Evolutionary conservation across 2,113 vertebrate species (phyloP).

Genomic region (Rhodinocichla rosea): DNA sequence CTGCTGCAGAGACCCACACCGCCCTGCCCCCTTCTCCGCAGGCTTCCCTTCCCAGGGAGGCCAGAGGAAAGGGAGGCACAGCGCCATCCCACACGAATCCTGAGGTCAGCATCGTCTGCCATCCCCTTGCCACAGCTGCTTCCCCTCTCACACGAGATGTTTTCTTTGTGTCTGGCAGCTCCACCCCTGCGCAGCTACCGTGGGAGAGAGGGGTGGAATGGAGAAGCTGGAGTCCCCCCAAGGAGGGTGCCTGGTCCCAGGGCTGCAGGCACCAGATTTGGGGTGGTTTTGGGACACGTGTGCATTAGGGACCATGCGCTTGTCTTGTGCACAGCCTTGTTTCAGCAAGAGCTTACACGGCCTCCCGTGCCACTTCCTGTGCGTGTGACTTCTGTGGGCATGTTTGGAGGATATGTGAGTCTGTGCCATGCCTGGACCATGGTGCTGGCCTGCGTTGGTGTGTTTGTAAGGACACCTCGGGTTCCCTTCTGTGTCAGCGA

Average conservation of each 20-base stretch:
- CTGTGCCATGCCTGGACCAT: rapidly evolving
- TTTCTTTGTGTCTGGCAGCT: neutral
- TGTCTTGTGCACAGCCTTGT: neutral
- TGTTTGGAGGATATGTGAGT: neutral
- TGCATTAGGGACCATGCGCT: rapidly evolving
- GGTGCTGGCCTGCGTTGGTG: rapidly evolving
- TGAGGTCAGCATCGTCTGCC: neutral
- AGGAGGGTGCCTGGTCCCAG: neutral
- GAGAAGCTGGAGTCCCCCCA: rapidly evolving
- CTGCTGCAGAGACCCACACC: rapidly evolving
- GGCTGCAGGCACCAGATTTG: neutral
- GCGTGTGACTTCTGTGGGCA: rapidly evolving
- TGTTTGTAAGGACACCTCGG: neutral
- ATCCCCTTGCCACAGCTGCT: neutral
- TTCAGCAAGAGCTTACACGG: rapidly evolving
- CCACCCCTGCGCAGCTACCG: rapidly evolving
- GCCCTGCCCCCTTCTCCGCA: neutral
- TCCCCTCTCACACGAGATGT: neutral
- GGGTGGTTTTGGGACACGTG: rapidly evolving
- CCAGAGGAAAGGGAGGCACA: neutral
- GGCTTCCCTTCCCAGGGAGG: neutral
- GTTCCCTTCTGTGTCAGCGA: rapidly evolving
- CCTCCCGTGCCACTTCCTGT: rapidly evolving
- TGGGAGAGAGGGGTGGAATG: neutral
- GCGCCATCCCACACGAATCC: neutral